A percentile compares a stretch with the other conserved stretches of the same genome.
Evolutionary conservation across 2,113 vertebrate species (phyloP).

Genomic region (Aegotheles bennettii): DNA sequence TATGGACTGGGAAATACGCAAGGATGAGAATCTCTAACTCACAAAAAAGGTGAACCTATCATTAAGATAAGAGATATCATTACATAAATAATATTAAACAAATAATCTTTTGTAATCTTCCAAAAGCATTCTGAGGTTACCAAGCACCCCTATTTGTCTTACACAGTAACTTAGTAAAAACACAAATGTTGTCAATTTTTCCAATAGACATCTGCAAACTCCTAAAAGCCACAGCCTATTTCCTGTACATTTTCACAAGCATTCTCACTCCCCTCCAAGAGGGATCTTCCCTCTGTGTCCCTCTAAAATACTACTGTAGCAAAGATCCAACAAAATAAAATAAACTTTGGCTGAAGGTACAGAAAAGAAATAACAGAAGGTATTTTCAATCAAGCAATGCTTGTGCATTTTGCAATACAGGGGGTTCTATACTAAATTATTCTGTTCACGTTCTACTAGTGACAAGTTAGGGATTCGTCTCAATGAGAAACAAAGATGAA

Average conservation of each 20-base stretch:
- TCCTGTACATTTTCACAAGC: background rate
- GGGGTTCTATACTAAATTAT: background rate
- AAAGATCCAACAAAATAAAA: conserved; percentile 5
- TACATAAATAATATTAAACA: background rate
- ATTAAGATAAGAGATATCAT: background rate
- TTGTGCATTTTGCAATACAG: background rate
- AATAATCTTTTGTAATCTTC: background rate
- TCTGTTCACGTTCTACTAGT: background rate
- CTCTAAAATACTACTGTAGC: background rate
- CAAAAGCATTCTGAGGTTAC: background rate
- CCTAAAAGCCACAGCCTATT: background rate
- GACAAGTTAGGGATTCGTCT: background rate
- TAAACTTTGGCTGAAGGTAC: background rate
- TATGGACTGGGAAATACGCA: rapidly evolving
- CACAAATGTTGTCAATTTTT: background rate
- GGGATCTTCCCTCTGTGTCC: background rate
- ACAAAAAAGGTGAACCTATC: background rate
- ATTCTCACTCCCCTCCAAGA: background rate
- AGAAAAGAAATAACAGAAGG: background rate
- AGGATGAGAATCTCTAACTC: background rate
- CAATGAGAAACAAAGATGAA: background rate
- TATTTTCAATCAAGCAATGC: background rate
- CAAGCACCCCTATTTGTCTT: background rate
- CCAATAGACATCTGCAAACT: background rate
- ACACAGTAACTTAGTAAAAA: background rate